These are phyloP conservation scores for Creontiades dilutus DNA, from an alignment of 2,888 invertebrate species.

Conservation along the genomic window DNA sequence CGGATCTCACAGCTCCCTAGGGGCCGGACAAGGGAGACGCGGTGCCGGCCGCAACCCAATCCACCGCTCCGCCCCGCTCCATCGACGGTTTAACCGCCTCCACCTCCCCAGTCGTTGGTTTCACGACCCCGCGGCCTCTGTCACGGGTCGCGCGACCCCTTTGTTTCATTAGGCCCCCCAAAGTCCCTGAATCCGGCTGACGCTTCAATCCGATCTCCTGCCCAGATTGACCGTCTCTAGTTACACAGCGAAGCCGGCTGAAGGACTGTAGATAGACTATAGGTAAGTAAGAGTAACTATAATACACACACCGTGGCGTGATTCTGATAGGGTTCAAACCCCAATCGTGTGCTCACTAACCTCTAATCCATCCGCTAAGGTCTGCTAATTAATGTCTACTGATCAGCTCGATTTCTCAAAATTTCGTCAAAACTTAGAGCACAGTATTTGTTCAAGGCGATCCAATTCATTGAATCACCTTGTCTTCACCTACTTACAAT, in stretches of 20 bases:
- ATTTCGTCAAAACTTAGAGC: no score
- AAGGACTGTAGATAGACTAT: slow-evolving; percentile 11
- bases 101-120: background rate
- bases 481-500: no score
- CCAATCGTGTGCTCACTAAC: no score
- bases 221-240: slow-evolving; percentile 4
- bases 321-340: no score
- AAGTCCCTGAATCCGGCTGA: slow-evolving; percentile 49
- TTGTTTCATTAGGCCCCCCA: slow-evolving; percentile 33
- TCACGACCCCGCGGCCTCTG: no score
- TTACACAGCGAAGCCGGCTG: background rate
- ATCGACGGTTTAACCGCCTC: background rate
- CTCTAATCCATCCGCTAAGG: no score
- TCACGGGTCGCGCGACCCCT: background rate
- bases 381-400: no score
- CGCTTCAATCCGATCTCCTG: slow-evolving; percentile 11
- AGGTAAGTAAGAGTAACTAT: no score
- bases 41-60: background rate
- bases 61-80: background rate
- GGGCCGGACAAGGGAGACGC: background rate
- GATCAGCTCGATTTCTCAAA: no score
- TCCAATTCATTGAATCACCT: no score
- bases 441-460: no score
- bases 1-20: background rate
- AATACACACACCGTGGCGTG: no score